A percentile compares a stretch with the other conserved stretches of the same genome.
Conservation (phyloP, 2,888 invertebrate genomes). For the Danaus chrysippus region DNA sequence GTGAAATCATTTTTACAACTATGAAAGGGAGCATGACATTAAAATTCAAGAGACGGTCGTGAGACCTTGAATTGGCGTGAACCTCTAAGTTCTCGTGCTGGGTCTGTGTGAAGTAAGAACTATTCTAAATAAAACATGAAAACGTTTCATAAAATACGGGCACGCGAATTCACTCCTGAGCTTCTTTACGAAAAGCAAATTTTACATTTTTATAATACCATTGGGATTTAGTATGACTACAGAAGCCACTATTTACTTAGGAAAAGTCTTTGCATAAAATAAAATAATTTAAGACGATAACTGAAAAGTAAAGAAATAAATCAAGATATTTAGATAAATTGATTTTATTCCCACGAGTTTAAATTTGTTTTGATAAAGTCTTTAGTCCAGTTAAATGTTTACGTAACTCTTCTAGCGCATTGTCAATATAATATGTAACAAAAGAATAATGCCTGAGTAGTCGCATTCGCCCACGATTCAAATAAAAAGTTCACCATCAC, state of each 20-base stretch:
- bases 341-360: too few species aligned
- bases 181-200: constrained; percentile 9
- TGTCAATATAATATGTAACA: constrained; percentile 1
- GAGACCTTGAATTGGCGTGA: constrained; percentile 61
- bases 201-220: not conserved
- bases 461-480: constrained; percentile 78
- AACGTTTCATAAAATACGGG: constrained; percentile 49
- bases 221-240: not conserved
- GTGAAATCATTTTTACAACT: constrained; percentile 69
- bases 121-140: constrained; percentile 54
- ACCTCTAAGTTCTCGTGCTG: constrained; percentile 41
- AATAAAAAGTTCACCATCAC: constrained; percentile 78
- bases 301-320: too few species aligned
- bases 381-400: too few species aligned
- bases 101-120: constrained; percentile 44
- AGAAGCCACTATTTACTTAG: too few species aligned
- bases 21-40: constrained; percentile 68
- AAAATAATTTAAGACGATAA: too few species aligned
- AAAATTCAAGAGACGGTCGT: constrained; percentile 69
- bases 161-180: constrained; percentile 33
- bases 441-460: constrained; percentile 38
- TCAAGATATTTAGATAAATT: too few species aligned
- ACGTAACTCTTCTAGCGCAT: too few species aligned
- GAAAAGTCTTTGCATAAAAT: too few species aligned
- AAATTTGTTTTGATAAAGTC: too few species aligned